These are phyloP conservation scores for Temnothorax curvispinosus DNA, from an alignment of 1,140 invertebrate genomes.

Conservation along the genomic window DNA sequence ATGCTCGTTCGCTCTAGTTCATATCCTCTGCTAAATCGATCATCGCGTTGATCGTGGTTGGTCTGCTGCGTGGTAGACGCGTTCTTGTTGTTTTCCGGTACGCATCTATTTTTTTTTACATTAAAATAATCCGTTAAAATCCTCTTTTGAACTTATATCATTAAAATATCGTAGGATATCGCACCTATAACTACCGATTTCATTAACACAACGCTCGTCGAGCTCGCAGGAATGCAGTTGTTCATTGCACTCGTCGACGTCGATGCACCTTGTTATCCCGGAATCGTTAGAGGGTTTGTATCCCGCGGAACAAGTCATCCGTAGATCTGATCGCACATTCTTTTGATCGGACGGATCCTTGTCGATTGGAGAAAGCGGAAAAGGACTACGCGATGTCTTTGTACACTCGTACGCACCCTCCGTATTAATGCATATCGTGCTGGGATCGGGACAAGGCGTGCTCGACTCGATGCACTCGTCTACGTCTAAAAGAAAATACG, in stretches of 20 bases:
- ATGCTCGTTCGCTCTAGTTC: neutral
- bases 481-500: constrained; percentile 84
- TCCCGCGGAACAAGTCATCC: constrained; percentile 59
- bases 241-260: constrained; percentile 87
- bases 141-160: neutral
- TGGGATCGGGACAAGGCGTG: constrained; percentile 75
- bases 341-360: constrained; percentile 64
- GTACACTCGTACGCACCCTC: constrained; percentile 85
- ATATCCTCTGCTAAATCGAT: constrained; percentile 1
- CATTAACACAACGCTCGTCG: constrained; percentile 83
- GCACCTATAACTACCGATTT: constrained; percentile 84
- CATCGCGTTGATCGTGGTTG: neutral
- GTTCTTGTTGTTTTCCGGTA: neutral
- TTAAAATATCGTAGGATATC: neutral
- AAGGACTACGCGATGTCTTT: constrained; percentile 1
- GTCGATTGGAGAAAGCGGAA: constrained; percentile 61
- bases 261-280: constrained; percentile 75
- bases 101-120: constrained; percentile 43
- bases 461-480: constrained; percentile 86
- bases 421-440: constrained; percentile 84
- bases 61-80: neutral
- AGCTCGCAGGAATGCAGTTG: constrained; percentile 77
- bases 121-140: neutral
- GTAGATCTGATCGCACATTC: constrained; percentile 56
- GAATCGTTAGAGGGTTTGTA: constrained; percentile 58